Percentiles rank a stretch among this genome's conserved stretches.
These are phyloP conservation scores for Papilio elwesi DNA, from an alignment of 2,888 invertebrate genomes.

Conservation along the genomic window DNA sequence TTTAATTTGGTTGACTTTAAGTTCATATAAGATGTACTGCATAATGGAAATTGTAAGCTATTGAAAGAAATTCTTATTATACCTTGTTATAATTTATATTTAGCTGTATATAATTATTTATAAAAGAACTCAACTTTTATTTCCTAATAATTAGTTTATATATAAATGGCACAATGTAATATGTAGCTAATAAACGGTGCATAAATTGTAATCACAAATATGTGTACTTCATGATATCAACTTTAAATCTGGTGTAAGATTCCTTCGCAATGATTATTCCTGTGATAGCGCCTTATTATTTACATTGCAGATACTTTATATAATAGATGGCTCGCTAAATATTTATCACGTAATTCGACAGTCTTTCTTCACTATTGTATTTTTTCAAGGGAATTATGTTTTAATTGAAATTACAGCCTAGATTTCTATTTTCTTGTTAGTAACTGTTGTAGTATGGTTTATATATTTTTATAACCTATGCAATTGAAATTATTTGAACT, in stretches of 20 bases:
- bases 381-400: no score
- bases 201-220: constrained; percentile 11
- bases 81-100: background rate
- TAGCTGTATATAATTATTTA: background rate
- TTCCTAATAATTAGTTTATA: background rate
- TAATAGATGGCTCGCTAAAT: constrained; percentile 17
- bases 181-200: background rate
- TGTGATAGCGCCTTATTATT: constrained; percentile 67
- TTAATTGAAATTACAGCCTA: no score
- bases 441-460: no score
- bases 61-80: background rate
- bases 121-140: background rate
- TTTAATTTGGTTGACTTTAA: background rate
- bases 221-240: constrained; percentile 36
- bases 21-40: background rate
- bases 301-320: constrained; percentile 35
- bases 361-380: background rate
- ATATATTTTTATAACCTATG: no score
- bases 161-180: background rate
- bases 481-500: no score
- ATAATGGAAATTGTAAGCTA: background rate
- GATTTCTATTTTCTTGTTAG: no score
- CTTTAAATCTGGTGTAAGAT: constrained; percentile 51
- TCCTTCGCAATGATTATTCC: constrained; percentile 64
- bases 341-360: constrained; percentile 6